Evolutionary conservation across 2,888 invertebrate genomes (phyloP).

Genomic region (Melipona beecheii): DNA sequence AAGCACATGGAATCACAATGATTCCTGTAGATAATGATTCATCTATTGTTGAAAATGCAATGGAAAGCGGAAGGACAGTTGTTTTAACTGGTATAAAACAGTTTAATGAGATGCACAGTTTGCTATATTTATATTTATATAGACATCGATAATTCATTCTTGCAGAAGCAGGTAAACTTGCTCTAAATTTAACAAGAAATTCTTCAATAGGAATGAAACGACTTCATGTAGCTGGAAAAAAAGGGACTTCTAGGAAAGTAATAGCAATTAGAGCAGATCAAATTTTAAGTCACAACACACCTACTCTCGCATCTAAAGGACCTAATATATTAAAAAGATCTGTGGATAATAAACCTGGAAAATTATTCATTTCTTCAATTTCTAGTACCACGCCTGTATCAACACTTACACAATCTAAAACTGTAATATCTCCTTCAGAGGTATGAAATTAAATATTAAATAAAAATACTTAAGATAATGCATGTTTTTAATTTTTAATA

Average conservation of each 20-base stretch:
- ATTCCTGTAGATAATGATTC: conserved; percentile 90
- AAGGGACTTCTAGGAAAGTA: conserved; percentile 84
- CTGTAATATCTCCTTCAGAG: conserved; percentile 71
- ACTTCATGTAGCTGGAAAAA: conserved; percentile 79
- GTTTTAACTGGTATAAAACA: conserved; percentile 88
- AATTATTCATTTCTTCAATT: conserved; percentile 77
- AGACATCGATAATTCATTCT: conserved; percentile 30
- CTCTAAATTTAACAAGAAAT: conserved; percentile 87
- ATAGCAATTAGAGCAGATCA: conserved; percentile 86
- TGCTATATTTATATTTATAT: conserved; percentile 18
- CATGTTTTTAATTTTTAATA: neutral
- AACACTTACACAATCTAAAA: conserved; percentile 75
- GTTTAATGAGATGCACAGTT: neutral
- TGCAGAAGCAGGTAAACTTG: conserved; percentile 90
- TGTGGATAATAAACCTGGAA: conserved; percentile 76
- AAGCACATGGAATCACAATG: conserved; percentile 94
- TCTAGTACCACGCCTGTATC: conserved; percentile 74
- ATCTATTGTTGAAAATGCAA: conserved; percentile 90
- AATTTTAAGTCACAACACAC: conserved; percentile 82
- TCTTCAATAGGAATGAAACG: conserved; percentile 80
- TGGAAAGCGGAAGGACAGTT: conserved; percentile 94
- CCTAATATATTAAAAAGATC: conserved; percentile 82
- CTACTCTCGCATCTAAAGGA: conserved; percentile 75
- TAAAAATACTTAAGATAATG: conserved; percentile 1
- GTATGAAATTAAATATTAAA: conserved; percentile 53